Evolutionary conservation across 2,113 vertebrate genomes (phyloP), one percentile per base, ranked within the genome.

Genomic region (Equus quagga): DNA sequence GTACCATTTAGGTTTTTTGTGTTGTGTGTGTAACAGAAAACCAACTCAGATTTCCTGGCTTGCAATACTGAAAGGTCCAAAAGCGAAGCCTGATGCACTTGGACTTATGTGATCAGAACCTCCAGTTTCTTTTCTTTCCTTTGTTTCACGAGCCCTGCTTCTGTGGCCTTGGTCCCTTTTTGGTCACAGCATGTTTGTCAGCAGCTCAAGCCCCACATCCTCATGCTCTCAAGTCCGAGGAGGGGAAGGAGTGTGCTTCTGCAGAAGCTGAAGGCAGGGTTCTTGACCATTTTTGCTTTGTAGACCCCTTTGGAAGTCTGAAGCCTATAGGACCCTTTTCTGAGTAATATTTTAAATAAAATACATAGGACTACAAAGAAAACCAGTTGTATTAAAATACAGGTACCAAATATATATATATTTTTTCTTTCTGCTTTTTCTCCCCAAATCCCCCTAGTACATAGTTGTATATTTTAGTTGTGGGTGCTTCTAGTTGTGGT

Each of bases 1-100:
- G 46, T 91, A 65, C 49, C 76, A 41, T 83, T 94, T 94, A 91
- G 31, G 21, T 84, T 86, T 90, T 95, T 82, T 65, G 44, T 90
- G 60, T 44, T 86, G 44, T 95, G 49, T 49, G 19, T 93, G 6
- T 91, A 75, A 79, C 9, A 91, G 46, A 92, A 94, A 94, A 86
- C 13, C 12, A 65, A 36, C n/a, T 91, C 65, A 73, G 69, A 58
- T 78, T 89, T 51, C 46, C 54, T 86, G 36, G 18, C 91, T 93
- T 7, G 24, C 28, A 83, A 8, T 73, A 87, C 31, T 94, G 60
- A 60, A 93, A 78, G 78, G 6, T 91, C 14, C n/a, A 76, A 36
- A 96, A 73, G 36, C 65, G 11, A 94, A 58, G 44, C 41, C 72
- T 72, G 64, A 49, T 70, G 21, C 13, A 75, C 31, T 94, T 89